Conservation (phyloP, 2,113 vertebrate genomes). For the Etia nguti region DNA sequence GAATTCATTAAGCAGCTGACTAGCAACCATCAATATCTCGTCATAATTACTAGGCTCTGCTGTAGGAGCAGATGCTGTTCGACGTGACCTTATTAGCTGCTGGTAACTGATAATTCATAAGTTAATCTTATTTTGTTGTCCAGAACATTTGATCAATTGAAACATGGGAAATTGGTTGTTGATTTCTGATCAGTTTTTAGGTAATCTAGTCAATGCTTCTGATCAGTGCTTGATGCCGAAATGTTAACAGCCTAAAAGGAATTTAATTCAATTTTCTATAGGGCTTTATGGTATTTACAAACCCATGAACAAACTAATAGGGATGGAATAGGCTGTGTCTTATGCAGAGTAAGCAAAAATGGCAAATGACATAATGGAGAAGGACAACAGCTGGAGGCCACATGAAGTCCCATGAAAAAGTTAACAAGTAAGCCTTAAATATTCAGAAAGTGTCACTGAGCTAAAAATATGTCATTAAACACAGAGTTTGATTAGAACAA, state of each 20-base stretch:
- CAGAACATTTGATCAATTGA: not conserved
- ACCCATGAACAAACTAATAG: not conserved
- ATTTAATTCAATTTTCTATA: not conserved
- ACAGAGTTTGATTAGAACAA: not conserved
- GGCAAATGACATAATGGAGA: not conserved
- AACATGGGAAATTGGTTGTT: not conserved
- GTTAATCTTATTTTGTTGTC: not conserved
- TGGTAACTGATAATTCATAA: constrained; percentile 13
- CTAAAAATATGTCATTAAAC: not conserved
- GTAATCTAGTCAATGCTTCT: not conserved
- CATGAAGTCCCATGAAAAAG: not conserved
- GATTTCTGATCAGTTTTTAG: not conserved
- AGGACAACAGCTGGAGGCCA: not conserved
- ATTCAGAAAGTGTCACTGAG: not conserved
- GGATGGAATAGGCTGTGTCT: not conserved
- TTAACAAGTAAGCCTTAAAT: not conserved
- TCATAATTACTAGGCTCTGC: constrained; percentile 59
- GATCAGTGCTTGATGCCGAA: not conserved
- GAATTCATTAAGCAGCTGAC: constrained; percentile 71
- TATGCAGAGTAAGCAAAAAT: not conserved
- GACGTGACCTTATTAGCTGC: constrained; percentile 20
- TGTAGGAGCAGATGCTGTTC: constrained; percentile 48
- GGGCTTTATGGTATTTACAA: not conserved
- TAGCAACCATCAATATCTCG: constrained; percentile 59
- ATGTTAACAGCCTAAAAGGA: not conserved